Base-by-base conservation (phyloP, 1,140 invertebrate species). In the Drosophila sproati region DNA sequence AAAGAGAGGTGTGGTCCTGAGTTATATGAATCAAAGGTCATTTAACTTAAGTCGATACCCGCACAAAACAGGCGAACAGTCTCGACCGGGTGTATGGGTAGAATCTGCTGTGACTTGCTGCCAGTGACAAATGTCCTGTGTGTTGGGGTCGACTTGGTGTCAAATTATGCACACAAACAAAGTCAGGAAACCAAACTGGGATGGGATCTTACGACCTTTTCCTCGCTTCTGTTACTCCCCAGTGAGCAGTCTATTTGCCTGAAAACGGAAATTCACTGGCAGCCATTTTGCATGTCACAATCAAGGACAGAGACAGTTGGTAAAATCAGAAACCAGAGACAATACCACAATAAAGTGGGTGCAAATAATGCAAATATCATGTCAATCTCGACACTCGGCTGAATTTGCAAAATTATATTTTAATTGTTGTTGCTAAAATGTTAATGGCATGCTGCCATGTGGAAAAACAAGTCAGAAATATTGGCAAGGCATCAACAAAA, bases 131-230 rank as follows among this genome's bases (percentile, higher is more conserved):
- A 77, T 81, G 68, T 75, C 63, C 43, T 47, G 41, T 34, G 51
- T 6, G n/a, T 28, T 20, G 29, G 34, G 32, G 45, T 37, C 47
- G 37, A 48, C 41, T 55, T 59, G 10, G 32, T 29, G 45, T 48
- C 56, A 61, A 83, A 72, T 82, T 82, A 80, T 72, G 73, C 77
- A 64, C 63, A 75, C 63, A 48, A 57, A 45, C 73, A 39, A 61
- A 43, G 28, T 20, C 7, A 29, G 34, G 43, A 28, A 43, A 51
- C 20, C 61, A 45, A 63, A n/a, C 10, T 39, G 35, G 20, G 39
- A 47, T 39, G 12, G 63, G 52, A 34, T 51, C 20, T 39, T 37
- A 54, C 32, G 10, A 41, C 28, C 55, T 35, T n/a, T 10, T 12
- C 55, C 10, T 4, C 28, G 2, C 28, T 12, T 10, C 8, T 39